Conservation (phyloP, 2,888 invertebrate genomes). For the Pimpla rufipes region DNA sequence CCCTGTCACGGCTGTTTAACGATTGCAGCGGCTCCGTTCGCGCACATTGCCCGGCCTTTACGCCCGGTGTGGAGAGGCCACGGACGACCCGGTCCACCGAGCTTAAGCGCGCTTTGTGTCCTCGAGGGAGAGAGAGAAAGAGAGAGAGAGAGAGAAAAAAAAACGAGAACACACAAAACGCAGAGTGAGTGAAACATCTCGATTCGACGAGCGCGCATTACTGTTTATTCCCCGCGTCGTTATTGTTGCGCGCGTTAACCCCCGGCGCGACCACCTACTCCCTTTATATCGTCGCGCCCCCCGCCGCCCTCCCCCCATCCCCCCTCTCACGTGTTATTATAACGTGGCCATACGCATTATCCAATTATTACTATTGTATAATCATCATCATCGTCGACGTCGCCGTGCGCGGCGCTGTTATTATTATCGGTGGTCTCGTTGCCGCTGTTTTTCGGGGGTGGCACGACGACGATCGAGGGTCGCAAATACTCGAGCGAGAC, state of each 20-base stretch:
- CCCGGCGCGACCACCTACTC: slow-evolving; percentile 33
- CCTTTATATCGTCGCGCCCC: slow-evolving; percentile 22
- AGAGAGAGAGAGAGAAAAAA: slow-evolving; percentile 2
- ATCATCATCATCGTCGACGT: slow-evolving; percentile 43
- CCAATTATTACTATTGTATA: slow-evolving; percentile 60
- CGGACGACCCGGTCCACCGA: background rate
- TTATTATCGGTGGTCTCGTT: slow-evolving; percentile 51
- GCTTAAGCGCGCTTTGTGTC: background rate
- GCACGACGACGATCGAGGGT: background rate
- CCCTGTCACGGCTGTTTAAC: background rate
- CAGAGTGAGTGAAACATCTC: background rate
- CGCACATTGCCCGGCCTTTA: background rate
- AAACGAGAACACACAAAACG: too few species aligned
- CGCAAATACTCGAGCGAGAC: background rate
- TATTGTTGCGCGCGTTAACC: slow-evolving; percentile 53
- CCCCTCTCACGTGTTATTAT: slow-evolving; percentile 49
- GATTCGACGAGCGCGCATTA: slow-evolving; percentile 45
- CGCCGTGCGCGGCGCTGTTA: slow-evolving; percentile 12
- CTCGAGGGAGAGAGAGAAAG: background rate
- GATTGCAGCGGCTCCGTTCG: background rate
- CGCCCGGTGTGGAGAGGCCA: background rate
- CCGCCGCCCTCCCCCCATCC: too few species aligned
- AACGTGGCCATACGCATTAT: slow-evolving; percentile 56
- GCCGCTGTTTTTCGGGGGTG: slow-evolving; percentile 17
- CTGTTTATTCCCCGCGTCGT: slow-evolving; percentile 48